Base-by-base conservation (phyloP, 2,113 vertebrate genomes). In the Dryoscopus gambensis region DNA sequence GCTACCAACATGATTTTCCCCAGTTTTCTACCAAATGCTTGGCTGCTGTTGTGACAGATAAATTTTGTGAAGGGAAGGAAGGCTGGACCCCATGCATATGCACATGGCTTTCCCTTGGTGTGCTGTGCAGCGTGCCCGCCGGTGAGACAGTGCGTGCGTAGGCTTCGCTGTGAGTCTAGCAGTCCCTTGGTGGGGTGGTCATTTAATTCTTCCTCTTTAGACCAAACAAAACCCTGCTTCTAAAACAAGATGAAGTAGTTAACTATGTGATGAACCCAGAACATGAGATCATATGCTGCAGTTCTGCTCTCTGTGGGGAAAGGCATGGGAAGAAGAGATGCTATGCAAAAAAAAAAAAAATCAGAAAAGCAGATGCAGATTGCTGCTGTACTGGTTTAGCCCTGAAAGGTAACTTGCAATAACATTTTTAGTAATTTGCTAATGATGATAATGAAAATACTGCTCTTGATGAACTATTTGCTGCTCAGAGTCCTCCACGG, bases 121-220 rank as follows among this genome's bases (percentile, higher is more conserved):
- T 40, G 46, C 69, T 64, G 27, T 28, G 50, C 69, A 35, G 12
- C 3, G 17, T 52, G 42, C 13, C 31, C 65, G 30, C 46, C 0
- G 1, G 4, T 42, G 50, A 0, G 0, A 13, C 42, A 40, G 40
- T 6, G 31, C 12, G 0, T 3, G 10, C n/a, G 22, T 44, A 19
- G 53, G 27, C 35, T 68, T 68, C 8, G 2, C 52, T 40, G 19
- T 4, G 25, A 46, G 7, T 27, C 28, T 14, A 11, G 49, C 46
- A 42, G 31, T 37, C 24, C 50, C 42, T 62, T n/a, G 25, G 71
- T 56, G 63, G 57, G 21, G 19, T 47, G 39, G 39, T n/a, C 7
- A 2, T 68, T 50, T 25, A 17, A 17, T 74, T 81, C 73, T 71
- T 68, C 18, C n/a, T 65, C 63, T 60, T 83, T 11, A 50, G 7